Base-by-base conservation (phyloP, 2,113 vertebrate species). In the Lycaon pictus region DNA sequence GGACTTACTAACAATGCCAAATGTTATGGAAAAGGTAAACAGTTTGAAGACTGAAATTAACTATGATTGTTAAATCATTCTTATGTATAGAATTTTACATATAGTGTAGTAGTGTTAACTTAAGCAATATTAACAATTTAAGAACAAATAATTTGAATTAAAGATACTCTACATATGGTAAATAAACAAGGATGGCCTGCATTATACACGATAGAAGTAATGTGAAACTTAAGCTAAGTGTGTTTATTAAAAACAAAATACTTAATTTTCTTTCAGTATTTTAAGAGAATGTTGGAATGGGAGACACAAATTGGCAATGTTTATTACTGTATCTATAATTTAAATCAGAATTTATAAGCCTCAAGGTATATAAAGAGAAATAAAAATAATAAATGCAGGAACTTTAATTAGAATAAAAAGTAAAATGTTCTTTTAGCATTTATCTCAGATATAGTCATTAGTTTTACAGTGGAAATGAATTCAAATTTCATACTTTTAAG, bases 331-430 rank as follows among this genome's bases (percentile, higher is more conserved):
- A 95, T 88, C 55, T 89, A 63, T 0, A 84, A 83, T 92, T 98
- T 76, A 55, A 95, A 90, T 97, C 96, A 90, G 84, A 95, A 93
- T 97, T 94, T 82, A 96, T 98, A 98, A 98, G 87, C 13, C 81
- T 98, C 93, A 92, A 71, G 96, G 60, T 58, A 96, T 92, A 97
- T 97, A 98, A 92, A 65, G 77, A 94, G 71, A 84, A 97, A 96
- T 97, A 93, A 98, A 98, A 97, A 94, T 95, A 97, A 97, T 96
- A 96, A 95, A 97, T 98, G 63, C 13, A 96, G 4, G n/a, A 72
- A 53, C 55, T 98, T 98, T 98, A 97, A 98, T 98, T 98, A 98
- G 95, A 98, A 96, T 95, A 96, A 95, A 97, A 95, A 98, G 69
- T 98, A 94, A 96, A 98, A 93, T 98, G 96, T 97, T 97, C 92